These are phyloP conservation scores for Hapalemur alaotrensis DNA, from an alignment of 2,797 vertebrate genomes.

Conservation along the genomic window DNA sequence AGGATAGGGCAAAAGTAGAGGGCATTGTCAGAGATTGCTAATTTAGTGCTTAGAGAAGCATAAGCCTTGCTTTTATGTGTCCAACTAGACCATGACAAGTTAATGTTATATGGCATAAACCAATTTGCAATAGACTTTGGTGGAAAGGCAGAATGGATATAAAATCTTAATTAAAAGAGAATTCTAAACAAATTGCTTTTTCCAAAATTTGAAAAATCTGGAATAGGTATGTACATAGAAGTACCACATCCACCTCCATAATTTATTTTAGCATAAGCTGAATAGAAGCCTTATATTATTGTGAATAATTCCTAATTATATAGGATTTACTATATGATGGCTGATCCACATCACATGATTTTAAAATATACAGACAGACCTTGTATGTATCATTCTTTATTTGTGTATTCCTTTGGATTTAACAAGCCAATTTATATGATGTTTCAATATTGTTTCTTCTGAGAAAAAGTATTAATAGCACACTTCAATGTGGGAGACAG, in stretches of 20 bases:
- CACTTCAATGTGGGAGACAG: background rate
- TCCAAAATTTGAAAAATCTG: background rate
- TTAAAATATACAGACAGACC: background rate
- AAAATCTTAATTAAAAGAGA: conserved; percentile 12
- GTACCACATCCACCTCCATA: background rate
- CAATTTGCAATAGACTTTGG: background rate
- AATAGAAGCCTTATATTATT: conserved; percentile 7
- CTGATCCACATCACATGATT: background rate
- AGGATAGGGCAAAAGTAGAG: background rate
- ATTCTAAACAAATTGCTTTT: background rate
- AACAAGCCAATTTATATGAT: background rate
- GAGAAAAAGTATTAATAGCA: background rate
- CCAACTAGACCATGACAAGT: background rate
- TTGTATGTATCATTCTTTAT: conserved; percentile 5
- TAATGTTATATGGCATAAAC: background rate
- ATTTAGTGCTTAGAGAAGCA: background rate
- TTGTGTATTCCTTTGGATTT: background rate
- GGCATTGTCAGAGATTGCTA: background rate
- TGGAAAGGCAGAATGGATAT: background rate
- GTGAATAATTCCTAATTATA: conserved; percentile 17
- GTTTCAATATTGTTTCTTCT: background rate
- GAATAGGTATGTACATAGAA: background rate
- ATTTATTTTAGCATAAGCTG: conserved; percentile 21
- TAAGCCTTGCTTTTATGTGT: background rate
- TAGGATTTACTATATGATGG: background rate